Base-by-base conservation (phyloP, 2,888 invertebrate genomes). In the Auanema sp. region DNA sequence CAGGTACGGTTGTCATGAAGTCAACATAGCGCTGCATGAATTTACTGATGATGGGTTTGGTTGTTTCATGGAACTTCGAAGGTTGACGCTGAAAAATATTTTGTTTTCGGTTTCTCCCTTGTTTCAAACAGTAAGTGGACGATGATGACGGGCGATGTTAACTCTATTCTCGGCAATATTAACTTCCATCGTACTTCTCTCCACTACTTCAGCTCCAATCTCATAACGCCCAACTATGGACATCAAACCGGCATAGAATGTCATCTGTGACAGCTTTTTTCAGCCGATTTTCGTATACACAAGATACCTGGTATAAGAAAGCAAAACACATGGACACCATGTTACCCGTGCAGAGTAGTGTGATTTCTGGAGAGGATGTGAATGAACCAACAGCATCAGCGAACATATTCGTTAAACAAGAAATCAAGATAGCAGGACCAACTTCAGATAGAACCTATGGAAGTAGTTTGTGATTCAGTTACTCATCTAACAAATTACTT, bases 21-120 rank as follows among this genome's bases (percentile, higher is more conserved):
- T 72, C 63, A 10, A 75, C 74, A 60, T 76, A 76, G 53, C 69
- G 62, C 25, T 65, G 68, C 16, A 74, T 67, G 56, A 75, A 70
- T 23, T 71, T 69, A 53, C 74, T 72, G 62, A 80, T 76, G 52
- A 77, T 70, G 14, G 81, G 79, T 57, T 81, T 79, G 12, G 81
- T 79, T 44, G 68, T 66, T 58, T 82, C 80, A 68, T 82, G 80
- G 75, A 81, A 82, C 60, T 81, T 81, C 23, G 78, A 77, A 8
- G 76, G 75, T 56, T 81, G 79, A 18, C 81, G 65, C 78, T 79
- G 61, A 25, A 78, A 60, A 8, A n/a, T 55, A 18, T 41, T n/a
- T 8, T 52, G 24, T 6, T 52, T 47, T 47, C 8, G 5, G 21
- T 8, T 47, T 47, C 47, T 8, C 47, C 47, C 21, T 47, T 42